Conservation (phyloP, 2,113 vertebrate species). For the Oncorhynchus clarkii region DNA sequence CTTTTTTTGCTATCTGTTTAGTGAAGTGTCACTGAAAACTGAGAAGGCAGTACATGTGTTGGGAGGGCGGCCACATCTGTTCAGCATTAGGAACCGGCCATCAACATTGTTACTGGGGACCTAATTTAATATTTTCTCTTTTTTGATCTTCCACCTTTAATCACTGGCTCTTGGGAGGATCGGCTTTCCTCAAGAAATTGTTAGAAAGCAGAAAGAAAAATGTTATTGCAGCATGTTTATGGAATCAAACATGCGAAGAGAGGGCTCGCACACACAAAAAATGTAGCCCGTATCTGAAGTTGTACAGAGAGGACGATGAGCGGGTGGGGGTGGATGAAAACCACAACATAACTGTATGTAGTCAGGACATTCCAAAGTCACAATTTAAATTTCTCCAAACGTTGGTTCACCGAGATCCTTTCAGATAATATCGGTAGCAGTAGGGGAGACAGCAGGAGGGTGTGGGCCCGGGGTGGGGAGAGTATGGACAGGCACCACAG, state of each 20-base stretch:
- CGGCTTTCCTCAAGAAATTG: slow-evolving; percentile 94
- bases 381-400: slow-evolving; percentile 82
- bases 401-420: slow-evolving; percentile 76
- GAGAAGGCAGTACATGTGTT: slow-evolving; percentile 81
- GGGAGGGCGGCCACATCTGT: slow-evolving; percentile 91
- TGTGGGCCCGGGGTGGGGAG: slow-evolving; percentile 48
- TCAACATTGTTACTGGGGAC: slow-evolving; percentile 96
- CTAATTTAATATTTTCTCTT: slow-evolving; percentile 98
- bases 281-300: slow-evolving; percentile 59
- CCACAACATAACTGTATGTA: slow-evolving; percentile 89
- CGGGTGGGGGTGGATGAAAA: slow-evolving; percentile 63
- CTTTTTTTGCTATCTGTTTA: slow-evolving; percentile 70
- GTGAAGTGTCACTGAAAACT: slow-evolving; percentile 78
- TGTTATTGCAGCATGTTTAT: slow-evolving; percentile 99
- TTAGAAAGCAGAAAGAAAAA: slow-evolving; percentile 91
- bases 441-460: slow-evolving; percentile 61
- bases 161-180: slow-evolving; percentile 94
- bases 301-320: slow-evolving; percentile 33
- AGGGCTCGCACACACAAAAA: slow-evolving; percentile 52
- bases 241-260: slow-evolving; percentile 86
- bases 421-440: slow-evolving; percentile 81
- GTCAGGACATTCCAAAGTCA: slow-evolving; percentile 88
- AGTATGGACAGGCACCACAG: slow-evolving; percentile 66
- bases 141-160: slow-evolving; percentile 99
- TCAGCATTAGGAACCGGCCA: slow-evolving; percentile 92